Base-by-base conservation (phyloP, 2,113 vertebrate species). In the Bothrops jararaca region DNA sequence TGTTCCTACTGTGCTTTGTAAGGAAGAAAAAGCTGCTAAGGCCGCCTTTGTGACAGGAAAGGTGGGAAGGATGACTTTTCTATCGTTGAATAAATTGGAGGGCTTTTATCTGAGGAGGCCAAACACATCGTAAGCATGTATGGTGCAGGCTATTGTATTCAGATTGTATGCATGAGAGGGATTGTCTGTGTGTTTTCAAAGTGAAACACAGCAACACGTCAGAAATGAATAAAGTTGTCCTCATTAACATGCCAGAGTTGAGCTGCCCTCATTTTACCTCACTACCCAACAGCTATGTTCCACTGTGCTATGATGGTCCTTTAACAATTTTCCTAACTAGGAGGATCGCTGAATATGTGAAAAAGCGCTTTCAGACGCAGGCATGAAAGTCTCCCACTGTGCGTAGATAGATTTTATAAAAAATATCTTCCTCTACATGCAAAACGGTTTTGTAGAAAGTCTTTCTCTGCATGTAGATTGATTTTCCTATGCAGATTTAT, bases 401-500 rank as follows among this genome's bases (percentile, higher is more conserved):
- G 24, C 50, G 5, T 39, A 56, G 57, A 24, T 0, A 58, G 88
- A 56, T 91, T 74, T 94, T 93, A n/a, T 64, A 34, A 34, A n/a
- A n/a, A 64, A 34, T 15, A 69, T 6, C 64, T 69, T 69, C 64
- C 64, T 18, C 64, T 15, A 26, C 5, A 0, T 6, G 64, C 29
- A 34, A 69, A 69, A 69, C 29, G 29, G 34, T 34, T 22, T 80
- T 6, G 39, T 42, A 80, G 53, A 92, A 95, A 91, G 3, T 8
- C 42, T 80, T 12, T 12, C 39, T 89, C 3, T 74, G 12, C 52
- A n/a, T 74, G 7, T 34, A 60, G 64, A 45, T 0, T 57, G 88
- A 54, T 91, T 86, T 94, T 93, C 23, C 64, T 92, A 52, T 57
- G 26, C 0, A 0, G 20, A 89, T 95, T 92, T 91, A 13, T 60